Evolutionary conservation across 2,797 vertebrate species (phyloP), one percentile per base, ranked within the genome.

Genomic region (Pteropus rufus): DNA sequence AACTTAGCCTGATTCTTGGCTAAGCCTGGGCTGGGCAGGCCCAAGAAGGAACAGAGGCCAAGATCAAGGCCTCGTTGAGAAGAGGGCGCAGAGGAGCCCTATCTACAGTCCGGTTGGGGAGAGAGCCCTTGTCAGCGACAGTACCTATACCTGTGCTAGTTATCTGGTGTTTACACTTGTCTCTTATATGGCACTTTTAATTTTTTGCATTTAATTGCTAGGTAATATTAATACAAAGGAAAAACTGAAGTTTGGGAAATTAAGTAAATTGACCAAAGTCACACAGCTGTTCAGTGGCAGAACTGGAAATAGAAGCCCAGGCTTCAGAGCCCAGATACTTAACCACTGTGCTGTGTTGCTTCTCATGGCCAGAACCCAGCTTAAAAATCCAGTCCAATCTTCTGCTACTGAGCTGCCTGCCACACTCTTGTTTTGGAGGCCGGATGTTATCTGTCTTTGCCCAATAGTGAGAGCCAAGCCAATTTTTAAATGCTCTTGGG

Each of bases 291-390:
- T 75, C 7, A 0, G 3, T 3, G 44, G 67, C 82, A 64, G 73
- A 76, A 29, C 67, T 56, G 44, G 70, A 49, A 73, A 58, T 0
- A 54, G 19, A 70, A 21, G 10, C 23, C 58, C 36, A 75, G 41
- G 19, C 56, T 54, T 81, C 49, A 54, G 41, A 91, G 49, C 15
- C 23, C 23, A 91, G 64, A 58, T 9, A 24, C 26, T 34, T 34
- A 83, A 39, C 29, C 29, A 4, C 8, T 0, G 1, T 23, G 24
- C 21, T 24, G 0, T 10, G 5, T 12, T 21, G 76, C 23, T 41
- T 82, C 62, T 65, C 19, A 11, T 1, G 4, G 49, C 56, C 41
- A 62, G 83, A 58, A 39, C 8, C 44, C 36, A 39, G 23, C 49
- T 34, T 56, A 39, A 72, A 72, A 72, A 31, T 26, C n/a, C 39